Conservation (phyloP, 35 echinoderm and acorn worm genomes). For the Holothuria glaberrima region DNA sequence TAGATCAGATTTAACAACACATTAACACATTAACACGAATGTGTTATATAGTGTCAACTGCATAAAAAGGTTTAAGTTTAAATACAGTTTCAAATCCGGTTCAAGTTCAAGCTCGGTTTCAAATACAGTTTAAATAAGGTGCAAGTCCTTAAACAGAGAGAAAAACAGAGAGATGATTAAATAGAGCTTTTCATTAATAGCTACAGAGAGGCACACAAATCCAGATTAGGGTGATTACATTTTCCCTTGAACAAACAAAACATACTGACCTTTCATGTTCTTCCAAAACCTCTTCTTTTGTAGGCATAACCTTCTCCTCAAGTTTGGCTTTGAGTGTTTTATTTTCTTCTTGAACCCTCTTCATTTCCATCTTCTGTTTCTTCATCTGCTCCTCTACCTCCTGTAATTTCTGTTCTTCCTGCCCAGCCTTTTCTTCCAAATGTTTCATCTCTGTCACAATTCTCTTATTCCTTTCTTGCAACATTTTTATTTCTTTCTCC, state of each 20-base stretch:
- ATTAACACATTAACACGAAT: too few species aligned
- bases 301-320: neutral
- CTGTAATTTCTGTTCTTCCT: slow-evolving; percentile 4
- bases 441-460: neutral
- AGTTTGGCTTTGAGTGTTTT: slow-evolving; percentile 25
- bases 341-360: neutral
- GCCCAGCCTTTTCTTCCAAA: neutral
- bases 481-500: slow-evolving; percentile 21
- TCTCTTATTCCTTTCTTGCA: neutral
- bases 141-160: too few species aligned
- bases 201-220: too few species aligned
- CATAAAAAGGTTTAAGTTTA: too few species aligned
- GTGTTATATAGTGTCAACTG: too few species aligned
- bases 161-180: too few species aligned
- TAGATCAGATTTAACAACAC: too few species aligned
- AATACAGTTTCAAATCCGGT: too few species aligned
- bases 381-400: neutral
- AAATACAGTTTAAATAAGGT: too few species aligned
- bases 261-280: slow-evolving; percentile 18
- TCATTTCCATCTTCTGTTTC: slow-evolving; percentile 3
- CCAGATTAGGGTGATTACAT: neutral
- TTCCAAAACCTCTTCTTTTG: neutral
- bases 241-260: neutral
- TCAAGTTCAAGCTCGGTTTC: too few species aligned
- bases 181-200: too few species aligned